Conservation (phyloP, 1,140 invertebrate genomes). For the Euura lappo region DNA sequence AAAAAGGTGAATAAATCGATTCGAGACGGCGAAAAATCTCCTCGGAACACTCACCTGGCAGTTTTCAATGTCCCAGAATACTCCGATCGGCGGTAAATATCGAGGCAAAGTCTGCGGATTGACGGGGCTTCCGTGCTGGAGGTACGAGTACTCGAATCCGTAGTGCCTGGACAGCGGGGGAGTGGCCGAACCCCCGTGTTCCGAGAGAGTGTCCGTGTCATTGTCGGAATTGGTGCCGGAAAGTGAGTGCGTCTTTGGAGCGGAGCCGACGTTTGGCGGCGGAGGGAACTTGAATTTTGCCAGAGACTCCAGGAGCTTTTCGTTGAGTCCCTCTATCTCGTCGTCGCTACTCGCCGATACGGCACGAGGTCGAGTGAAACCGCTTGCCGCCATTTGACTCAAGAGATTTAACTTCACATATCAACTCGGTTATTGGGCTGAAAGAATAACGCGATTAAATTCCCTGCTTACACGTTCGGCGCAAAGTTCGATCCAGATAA, state of each 20-base stretch:
- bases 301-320: conserved; percentile 46
- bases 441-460: not conserved
- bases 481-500: not conserved
- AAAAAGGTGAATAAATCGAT: conserved; percentile 28
- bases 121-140: conserved; percentile 42
- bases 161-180: conserved; percentile 29
- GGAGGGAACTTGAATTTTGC: conserved; percentile 34
- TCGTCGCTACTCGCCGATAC: conserved; percentile 34
- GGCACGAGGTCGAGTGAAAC: not conserved
- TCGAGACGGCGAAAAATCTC: not conserved
- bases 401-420: not conserved
- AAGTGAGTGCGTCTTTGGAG: conserved; percentile 32
- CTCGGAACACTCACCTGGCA: conserved; percentile 63
- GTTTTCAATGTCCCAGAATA: conserved; percentile 96
- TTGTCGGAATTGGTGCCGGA: conserved; percentile 37
- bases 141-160: conserved; percentile 39
- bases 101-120: conserved; percentile 40
- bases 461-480: not conserved
- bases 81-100: conserved; percentile 76
- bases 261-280: conserved; percentile 23
- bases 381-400: not conserved
- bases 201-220: conserved; percentile 36
- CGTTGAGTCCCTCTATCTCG: conserved; percentile 46
- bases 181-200: conserved; percentile 24
- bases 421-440: not conserved